Evolutionary conservation across 2,797 vertebrate genomes (phyloP), one percentile per base, ranked within the genome.

Genomic region (Rhyacichthys aspro): DNA sequence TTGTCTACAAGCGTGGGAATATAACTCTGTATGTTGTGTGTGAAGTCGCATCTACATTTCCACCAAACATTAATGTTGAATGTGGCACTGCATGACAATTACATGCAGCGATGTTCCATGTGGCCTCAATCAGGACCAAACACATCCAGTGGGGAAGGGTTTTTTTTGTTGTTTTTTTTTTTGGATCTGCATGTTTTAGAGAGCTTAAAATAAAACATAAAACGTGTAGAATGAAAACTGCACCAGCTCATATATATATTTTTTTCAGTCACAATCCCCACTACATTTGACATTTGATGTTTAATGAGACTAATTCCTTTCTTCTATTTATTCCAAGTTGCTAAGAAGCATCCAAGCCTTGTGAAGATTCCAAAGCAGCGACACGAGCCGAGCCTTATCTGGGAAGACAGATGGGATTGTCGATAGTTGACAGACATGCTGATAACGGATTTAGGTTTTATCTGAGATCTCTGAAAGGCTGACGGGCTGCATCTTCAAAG

Each of bases 361-460:
- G 70, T 57, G 72, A 80, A 85, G 72, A 85, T 70, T 74, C 78
- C 65, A 58, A 79, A 65, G 59, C 83, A 57, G 71, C 72, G 42
- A 83, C 72, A 76, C 69, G 63, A 66, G 76, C 72, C 69, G 63
- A 66, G 76, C 72, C 88, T 91, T 92, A 92, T 92, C 90, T 57
- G 81, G 17, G 76, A 82, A 89, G 86, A 90, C 90, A 92, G 90
- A 92, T 92, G 91, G 86, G 86, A 86, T 87, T 91, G 89, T 89
- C 87, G 89, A 92, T 92, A 89, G 85, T 83, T 89, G 91, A 91
- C 91, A 91, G 91, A 91, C 89, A 89, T 82, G 83, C 82, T 85
- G 88, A 92, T 91, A 89, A 90, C 76, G 76, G 86, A 88, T 91
- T 91, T 92, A 59, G 72, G 74, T 86, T 88, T 90, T 89, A 90